Conservation (phyloP, 2,888 invertebrate species). For the Biston stratarius region DNA sequence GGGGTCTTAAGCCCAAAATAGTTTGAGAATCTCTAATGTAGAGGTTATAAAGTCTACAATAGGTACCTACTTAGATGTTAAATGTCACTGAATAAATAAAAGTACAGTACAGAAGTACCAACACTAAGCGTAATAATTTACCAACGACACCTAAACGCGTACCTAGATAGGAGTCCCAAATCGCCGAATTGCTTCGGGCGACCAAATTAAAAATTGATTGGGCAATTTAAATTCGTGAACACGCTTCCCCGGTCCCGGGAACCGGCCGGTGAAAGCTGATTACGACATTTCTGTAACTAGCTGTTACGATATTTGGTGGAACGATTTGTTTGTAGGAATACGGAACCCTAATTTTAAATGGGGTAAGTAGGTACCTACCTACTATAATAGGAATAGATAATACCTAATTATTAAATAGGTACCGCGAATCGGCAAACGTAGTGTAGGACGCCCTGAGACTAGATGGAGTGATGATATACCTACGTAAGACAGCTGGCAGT, state of each 20-base stretch:
- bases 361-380: not conserved
- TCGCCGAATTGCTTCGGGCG: conserved; percentile 21
- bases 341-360: conserved; percentile 7
- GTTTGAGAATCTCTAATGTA: too few species aligned
- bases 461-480: too few species aligned
- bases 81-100: not conserved
- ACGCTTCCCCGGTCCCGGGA: conserved; percentile 12
- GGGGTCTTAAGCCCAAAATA: too few species aligned
- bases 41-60: too few species aligned
- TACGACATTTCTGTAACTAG: conserved; percentile 26
- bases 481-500: too few species aligned
- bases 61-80: too few species aligned
- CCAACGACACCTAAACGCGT: conserved; percentile 14
- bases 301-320: conserved; percentile 13
- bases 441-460: too few species aligned
- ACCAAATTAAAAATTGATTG: conserved; percentile 27
- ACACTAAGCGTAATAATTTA: conserved; percentile 20
- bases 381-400: not conserved
- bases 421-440: too few species aligned
- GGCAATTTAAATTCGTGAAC: conserved; percentile 27
- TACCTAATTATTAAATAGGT: too few species aligned
- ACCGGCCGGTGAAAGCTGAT: conserved; percentile 23
- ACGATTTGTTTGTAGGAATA: conserved; percentile 7
- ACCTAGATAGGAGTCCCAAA: conserved; percentile 19
- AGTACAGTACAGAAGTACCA: not conserved